Evolutionary conservation across 2,113 vertebrate genomes (phyloP).

Genomic region (Semicossyphus pulcher): DNA sequence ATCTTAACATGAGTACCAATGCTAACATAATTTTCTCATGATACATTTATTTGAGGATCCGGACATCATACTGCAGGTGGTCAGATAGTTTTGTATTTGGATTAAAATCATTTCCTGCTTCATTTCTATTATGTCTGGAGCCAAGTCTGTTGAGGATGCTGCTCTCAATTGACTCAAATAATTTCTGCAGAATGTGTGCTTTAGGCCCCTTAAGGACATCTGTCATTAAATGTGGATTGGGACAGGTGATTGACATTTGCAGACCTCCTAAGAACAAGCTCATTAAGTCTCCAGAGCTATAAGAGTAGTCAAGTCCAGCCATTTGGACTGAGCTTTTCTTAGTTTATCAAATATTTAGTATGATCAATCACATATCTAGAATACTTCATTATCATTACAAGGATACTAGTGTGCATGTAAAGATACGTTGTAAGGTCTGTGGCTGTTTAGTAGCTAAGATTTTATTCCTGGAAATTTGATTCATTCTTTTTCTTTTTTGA

Average conservation of each 20-base stretch:
- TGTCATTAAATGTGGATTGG: not conserved
- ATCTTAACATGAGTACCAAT: not conserved
- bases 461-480: not conserved
- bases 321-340: not conserved
- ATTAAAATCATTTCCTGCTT: not conserved
- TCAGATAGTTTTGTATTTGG: not conserved
- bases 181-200: not conserved
- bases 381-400: not conserved
- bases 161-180: not conserved
- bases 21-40: no score
- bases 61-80: not conserved
- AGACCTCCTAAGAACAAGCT: not conserved
- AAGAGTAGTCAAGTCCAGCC: not conserved
- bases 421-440: not conserved
- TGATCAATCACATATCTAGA: not conserved
- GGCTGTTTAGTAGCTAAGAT: not conserved
- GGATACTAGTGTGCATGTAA: not conserved
- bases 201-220: not conserved
- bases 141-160: not conserved
- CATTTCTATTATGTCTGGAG: not conserved
- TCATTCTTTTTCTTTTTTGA: not conserved
- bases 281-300: not conserved
- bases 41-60: not conserved
- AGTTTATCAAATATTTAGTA: not conserved
- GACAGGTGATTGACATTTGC: not conserved